Evolutionary conservation across 2,888 invertebrate genomes (phyloP).

Genomic region (Pachycephus smyrnensis): DNA sequence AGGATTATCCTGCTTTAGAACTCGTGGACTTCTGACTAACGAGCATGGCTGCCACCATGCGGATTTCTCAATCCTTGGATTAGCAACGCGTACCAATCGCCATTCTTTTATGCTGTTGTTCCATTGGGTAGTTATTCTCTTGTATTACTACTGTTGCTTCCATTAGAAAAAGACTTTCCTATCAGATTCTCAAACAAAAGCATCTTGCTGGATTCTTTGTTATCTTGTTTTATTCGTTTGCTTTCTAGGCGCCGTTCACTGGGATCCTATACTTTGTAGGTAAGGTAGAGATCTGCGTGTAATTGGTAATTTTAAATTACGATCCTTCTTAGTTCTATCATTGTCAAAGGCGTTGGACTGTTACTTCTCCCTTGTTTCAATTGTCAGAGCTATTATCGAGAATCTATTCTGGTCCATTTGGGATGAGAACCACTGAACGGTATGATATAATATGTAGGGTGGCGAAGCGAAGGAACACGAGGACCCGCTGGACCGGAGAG

Average conservation of each 20-base stretch:
- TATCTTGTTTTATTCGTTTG: neutral
- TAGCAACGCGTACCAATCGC: neutral
- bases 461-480: conserved; percentile 13
- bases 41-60: neutral
- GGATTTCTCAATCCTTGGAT: neutral
- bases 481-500: conserved; percentile 32
- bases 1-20: conserved; percentile 2
- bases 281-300: neutral
- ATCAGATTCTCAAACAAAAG: neutral
- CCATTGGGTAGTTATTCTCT: neutral
- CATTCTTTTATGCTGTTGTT: neutral
- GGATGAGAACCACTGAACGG: conserved; percentile 16
- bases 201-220: neutral
- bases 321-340: neutral
- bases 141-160: neutral
- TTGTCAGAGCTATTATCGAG: neutral
- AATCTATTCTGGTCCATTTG: neutral
- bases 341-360: neutral
- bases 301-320: neutral
- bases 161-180: neutral
- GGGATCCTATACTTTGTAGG: neutral
- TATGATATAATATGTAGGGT: conserved; percentile 19
- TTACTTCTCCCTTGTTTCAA: neutral
- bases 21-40: neutral
- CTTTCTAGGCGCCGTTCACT: neutral